Evolutionary conservation across 1,140 invertebrate species (phyloP).

Genomic region (Halesus radiatus): DNA sequence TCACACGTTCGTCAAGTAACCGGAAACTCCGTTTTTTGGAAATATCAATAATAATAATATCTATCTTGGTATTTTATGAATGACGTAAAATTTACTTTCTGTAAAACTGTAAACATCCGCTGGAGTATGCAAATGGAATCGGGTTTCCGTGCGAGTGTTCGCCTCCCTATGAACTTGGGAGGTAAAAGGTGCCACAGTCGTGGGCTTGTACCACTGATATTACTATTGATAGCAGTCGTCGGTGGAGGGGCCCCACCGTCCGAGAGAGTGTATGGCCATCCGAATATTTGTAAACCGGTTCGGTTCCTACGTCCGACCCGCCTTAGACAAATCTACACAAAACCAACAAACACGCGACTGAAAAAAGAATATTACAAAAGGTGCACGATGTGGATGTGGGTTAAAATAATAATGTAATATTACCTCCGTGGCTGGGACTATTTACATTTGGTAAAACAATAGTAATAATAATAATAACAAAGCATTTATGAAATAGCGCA

Average conservation of each 20-base stretch:
- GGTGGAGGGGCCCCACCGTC: background rate
- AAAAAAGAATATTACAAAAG: slow-evolving; percentile 5
- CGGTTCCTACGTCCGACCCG: slow-evolving; percentile 8
- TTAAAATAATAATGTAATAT: background rate
- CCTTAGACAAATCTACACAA: slow-evolving; percentile 34
- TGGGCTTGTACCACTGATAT: background rate
- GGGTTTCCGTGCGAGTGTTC: background rate
- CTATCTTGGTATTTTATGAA: too few relatives aligned
- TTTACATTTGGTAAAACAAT: background rate
- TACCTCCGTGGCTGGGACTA: background rate
- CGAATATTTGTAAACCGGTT: slow-evolving; percentile 35
- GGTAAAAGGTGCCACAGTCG: background rate
- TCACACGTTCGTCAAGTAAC: too few relatives aligned
- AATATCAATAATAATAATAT: too few relatives aligned
- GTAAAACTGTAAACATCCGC: too few relatives aligned
- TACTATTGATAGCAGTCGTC: slow-evolving; percentile 1
- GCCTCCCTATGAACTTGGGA: background rate
- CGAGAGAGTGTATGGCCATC: background rate
- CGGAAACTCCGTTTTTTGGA: too few relatives aligned
- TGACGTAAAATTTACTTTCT: too few relatives aligned
- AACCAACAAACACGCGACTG: slow-evolving; percentile 16
- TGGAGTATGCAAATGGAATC: background rate
- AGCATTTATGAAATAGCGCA: too few relatives aligned
- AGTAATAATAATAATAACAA: too few relatives aligned
- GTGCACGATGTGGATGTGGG: slow-evolving; percentile 11